Evolutionary conservation across 2,797 vertebrate genomes (phyloP).

Genomic region (Vipera latastei): DNA sequence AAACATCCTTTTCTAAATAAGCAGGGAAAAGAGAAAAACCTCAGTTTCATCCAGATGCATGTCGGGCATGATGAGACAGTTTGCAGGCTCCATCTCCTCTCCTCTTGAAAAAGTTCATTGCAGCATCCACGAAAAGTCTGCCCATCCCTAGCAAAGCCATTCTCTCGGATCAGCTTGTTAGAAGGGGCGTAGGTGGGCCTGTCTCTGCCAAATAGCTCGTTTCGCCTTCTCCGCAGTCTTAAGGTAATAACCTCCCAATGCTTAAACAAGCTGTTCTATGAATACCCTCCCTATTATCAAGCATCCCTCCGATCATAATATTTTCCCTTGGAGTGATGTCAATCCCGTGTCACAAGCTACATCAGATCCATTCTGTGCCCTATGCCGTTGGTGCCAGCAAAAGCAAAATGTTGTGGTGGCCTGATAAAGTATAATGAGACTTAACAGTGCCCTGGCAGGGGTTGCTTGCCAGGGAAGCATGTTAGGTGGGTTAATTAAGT

Average conservation of each 20-base stretch:
- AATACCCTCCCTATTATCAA: background rate
- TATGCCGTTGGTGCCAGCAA: background rate
- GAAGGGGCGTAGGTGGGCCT: background rate
- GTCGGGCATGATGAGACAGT: background rate
- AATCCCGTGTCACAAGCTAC: background rate
- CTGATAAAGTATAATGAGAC: slow-evolving; percentile 21
- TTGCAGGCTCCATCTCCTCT: background rate
- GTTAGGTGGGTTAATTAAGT: slow-evolving; percentile 3
- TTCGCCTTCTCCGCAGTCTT: background rate
- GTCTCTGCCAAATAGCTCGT: background rate
- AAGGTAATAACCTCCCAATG: background rate
- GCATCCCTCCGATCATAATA: background rate
- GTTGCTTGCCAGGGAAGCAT: slow-evolving; percentile 26
- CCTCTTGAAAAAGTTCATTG: background rate
- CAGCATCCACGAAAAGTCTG: background rate
- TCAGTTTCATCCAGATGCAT: background rate
- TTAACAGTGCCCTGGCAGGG: slow-evolving; percentile 18
- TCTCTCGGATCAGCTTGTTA: background rate
- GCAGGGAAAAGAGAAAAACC: background rate
- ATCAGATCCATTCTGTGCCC: background rate
- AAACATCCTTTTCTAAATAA: background rate
- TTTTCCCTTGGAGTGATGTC: background rate
- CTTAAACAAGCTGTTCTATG: background rate
- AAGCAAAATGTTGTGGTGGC: background rate
- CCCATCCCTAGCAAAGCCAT: background rate